Base-by-base conservation (phyloP, 2,888 invertebrate genomes). In the Synanthedon vespiformis region DNA sequence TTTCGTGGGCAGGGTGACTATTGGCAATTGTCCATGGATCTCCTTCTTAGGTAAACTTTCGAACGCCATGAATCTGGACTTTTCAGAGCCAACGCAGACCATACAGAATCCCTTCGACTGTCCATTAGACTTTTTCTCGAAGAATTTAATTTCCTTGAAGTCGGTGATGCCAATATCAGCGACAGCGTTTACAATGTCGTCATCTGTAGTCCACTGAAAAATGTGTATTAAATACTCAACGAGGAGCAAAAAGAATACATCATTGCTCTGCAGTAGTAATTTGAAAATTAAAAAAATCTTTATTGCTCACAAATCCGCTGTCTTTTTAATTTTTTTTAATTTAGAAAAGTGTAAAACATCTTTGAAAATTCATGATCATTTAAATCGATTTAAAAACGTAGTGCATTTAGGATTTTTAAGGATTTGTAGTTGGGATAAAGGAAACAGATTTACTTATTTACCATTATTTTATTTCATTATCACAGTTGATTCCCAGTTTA, bases 61-160 rank as follows among this genome's bases (percentile, higher is more conserved):
- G 91, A 99, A 91, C 56, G 97, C 94, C 70, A 93, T 88, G 54
- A 97, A 90, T 80, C 96, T 92, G 62, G 98, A 97, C 59, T 92
- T 90, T 70, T 99, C 98, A 0, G 98, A 97, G 13, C 95, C 97
- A 60, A 99, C 89, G 1, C 97, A 95, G 62, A 99, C 93, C 51
- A 98, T 94, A 76, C 98, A 99, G 88, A 98, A 99, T 40, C 99
- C 97, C 89, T 99, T 99, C 0, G 97, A 98, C 81, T 98, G 98
- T 27, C 99, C 99, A 88, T 99, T 99, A 40, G 97, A 95, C 67
- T 99, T 92, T 88, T 99, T 99, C 85, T 99, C 99, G 88, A 98
- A 98, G 88, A 99, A 99, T 86, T 99, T 99, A 40, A 99, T 97
- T 77, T 99, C 99, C 68, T 97, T 91, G 70, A 99, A 94, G 85